Evolutionary conservation across 2,797 vertebrate genomes (phyloP).

Genomic region (Dromococcyx pavoninus): DNA sequence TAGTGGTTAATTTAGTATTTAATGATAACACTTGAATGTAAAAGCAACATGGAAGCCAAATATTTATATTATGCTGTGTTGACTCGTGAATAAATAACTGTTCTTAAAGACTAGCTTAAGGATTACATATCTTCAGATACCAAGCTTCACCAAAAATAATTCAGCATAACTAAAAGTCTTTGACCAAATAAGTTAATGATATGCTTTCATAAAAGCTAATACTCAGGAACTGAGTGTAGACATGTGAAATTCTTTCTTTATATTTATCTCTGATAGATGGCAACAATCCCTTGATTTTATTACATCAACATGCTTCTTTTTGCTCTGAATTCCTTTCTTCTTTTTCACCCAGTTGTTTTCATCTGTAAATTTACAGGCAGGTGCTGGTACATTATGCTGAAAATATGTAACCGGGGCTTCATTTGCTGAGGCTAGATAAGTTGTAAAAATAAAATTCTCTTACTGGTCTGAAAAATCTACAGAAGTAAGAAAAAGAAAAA

Average conservation of each 20-base stretch:
- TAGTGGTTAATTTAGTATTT: not conserved
- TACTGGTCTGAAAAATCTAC: not conserved
- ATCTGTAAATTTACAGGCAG: not conserved
- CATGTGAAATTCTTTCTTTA: not conserved
- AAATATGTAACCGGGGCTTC: not conserved
- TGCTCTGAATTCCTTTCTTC: not conserved
- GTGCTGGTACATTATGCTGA: not conserved
- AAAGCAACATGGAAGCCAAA: not conserved
- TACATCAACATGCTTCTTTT: not conserved
- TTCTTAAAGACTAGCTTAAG: slow-evolving; percentile 26
- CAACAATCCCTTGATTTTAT: not conserved
- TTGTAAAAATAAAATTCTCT: not conserved
- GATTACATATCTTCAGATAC: not conserved
- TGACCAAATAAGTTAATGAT: slow-evolving; percentile 31
- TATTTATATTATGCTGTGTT: not conserved
- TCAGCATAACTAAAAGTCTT: slow-evolving; percentile 33
- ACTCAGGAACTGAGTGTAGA: not conserved
- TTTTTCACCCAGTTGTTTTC: not conserved
- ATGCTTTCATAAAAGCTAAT: slow-evolving; percentile 28
- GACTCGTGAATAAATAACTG: not conserved
- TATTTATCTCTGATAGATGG: not conserved
- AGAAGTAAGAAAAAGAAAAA: not conserved
- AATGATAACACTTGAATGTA: not conserved
- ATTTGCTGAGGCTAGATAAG: not conserved
- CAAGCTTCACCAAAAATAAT: slow-evolving; percentile 22